Evolutionary conservation across 2,113 vertebrate genomes (phyloP).

Genomic region (Leptodactylus fuscus): DNA sequence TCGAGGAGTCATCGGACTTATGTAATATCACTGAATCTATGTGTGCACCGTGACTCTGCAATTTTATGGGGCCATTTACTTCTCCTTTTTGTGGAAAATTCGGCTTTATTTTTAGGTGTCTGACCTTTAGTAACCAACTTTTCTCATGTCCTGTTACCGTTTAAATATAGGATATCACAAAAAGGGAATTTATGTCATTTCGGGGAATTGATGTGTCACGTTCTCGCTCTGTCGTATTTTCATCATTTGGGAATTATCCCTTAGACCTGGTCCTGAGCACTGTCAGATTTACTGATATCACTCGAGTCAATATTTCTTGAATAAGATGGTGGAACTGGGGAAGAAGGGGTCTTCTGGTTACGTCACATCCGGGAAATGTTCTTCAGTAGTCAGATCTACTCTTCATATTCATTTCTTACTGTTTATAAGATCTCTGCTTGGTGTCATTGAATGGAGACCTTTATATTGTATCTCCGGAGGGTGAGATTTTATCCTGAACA

Average conservation of each 20-base stretch:
- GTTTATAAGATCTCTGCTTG: not conserved
- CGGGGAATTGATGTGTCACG: not conserved
- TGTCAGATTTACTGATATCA: not conserved
- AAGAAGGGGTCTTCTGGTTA: too few relatives aligned
- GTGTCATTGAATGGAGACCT: not conserved
- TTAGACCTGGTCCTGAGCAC: not conserved
- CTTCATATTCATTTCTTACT: not conserved
- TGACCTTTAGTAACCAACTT: not conserved
- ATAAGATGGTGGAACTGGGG: too few relatives aligned
- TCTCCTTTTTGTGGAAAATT: slow-evolving; percentile 13
- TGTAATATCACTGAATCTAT: not conserved
- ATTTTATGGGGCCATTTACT: not conserved
- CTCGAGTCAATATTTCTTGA: too few relatives aligned
- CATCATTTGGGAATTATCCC: not conserved
- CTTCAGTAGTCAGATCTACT: not conserved
- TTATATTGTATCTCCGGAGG: too few relatives aligned
- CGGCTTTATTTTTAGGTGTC: slow-evolving; percentile 2
- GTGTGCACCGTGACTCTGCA: slow-evolving; percentile 20
- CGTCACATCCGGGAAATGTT: not conserved
- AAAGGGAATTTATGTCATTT: not conserved
- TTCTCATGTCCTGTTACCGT: not conserved
- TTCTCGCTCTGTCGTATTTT: not conserved
- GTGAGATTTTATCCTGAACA: too few relatives aligned
- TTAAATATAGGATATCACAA: slow-evolving; percentile 11
- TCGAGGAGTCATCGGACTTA: not conserved